A percentile compares a stretch with the other conserved stretches of the same genome.
Evolutionary conservation across 2,113 vertebrate genomes (phyloP).

Genomic region (Oreocharis arfaki): DNA sequence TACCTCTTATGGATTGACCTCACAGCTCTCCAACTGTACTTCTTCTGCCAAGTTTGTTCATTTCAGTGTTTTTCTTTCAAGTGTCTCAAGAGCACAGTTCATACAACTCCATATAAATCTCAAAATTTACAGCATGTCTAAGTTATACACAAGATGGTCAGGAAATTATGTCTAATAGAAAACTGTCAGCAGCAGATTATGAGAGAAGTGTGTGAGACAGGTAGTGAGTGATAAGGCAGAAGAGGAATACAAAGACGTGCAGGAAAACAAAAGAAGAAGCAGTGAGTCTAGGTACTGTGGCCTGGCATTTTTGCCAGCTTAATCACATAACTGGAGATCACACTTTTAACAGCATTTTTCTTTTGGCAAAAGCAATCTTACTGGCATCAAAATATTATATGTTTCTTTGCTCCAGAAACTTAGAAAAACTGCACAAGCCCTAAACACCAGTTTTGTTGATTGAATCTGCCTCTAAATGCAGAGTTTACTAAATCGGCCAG

Average conservation of each 20-base stretch:
- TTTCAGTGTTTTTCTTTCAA: slow-evolving; percentile 21
- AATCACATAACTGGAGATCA: neutral
- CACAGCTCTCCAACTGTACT: neutral
- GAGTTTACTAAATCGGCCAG: neutral
- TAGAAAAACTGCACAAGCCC: neutral
- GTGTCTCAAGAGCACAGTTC: slow-evolving; percentile 31
- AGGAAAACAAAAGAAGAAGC: neutral
- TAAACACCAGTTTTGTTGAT: neutral
- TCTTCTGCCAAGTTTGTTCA: slow-evolving; percentile 14
- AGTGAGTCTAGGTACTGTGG: neutral
- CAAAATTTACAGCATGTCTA: slow-evolving; percentile 25
- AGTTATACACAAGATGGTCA: slow-evolving; percentile 46
- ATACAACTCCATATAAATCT: slow-evolving; percentile 39
- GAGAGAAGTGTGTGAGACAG: neutral
- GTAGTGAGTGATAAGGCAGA: neutral
- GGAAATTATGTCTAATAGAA: slow-evolving; percentile 45
- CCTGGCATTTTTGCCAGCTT: neutral
- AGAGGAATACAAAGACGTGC: neutral
- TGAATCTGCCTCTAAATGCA: neutral
- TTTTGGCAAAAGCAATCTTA: neutral
- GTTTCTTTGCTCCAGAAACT: neutral
- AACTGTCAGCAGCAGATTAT: slow-evolving; percentile 51
- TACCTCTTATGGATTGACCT: neutral
- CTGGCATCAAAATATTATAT: neutral
- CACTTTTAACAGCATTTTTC: neutral